Percentiles rank a stretch among this genome's conserved stretches.
These are phyloP conservation scores for Heteromyza rotundicornis DNA, from an alignment of 2,888 invertebrate species.

Conservation along the genomic window DNA sequence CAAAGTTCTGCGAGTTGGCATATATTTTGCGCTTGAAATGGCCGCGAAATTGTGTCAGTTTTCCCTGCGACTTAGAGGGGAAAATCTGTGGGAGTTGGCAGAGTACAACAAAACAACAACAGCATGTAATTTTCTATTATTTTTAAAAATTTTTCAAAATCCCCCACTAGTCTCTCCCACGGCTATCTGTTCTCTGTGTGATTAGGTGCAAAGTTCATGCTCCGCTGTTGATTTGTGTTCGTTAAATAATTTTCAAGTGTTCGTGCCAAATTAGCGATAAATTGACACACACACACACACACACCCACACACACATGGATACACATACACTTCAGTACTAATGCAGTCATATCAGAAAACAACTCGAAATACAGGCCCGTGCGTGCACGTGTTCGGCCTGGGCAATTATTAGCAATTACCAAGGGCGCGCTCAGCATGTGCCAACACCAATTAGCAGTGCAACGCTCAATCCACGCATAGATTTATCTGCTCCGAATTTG, in stretches of 20 bases:
- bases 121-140: too few species aligned
- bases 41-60: too few species aligned
- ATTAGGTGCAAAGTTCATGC: neutral
- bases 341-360: neutral
- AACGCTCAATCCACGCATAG: neutral
- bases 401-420: neutral
- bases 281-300: neutral
- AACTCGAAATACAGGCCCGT: neutral
- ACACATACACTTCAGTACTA: neutral
- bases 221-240: neutral
- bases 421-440: too few species aligned
- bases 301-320: neutral
- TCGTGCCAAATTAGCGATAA: neutral
- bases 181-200: too few species aligned
- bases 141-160: too few species aligned
- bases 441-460: neutral
- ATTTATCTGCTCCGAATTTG: neutral
- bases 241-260: neutral
- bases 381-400: neutral
- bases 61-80: too few species aligned
- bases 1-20: too few species aligned
- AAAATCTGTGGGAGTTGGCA: too few species aligned
- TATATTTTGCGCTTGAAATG: too few species aligned
- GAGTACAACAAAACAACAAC: too few species aligned
- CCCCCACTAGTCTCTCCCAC: too few species aligned